phyloP scores from a whole-genome alignment of 2,797 vertebrate species.

The Phyllotis vaccarum region DNA sequence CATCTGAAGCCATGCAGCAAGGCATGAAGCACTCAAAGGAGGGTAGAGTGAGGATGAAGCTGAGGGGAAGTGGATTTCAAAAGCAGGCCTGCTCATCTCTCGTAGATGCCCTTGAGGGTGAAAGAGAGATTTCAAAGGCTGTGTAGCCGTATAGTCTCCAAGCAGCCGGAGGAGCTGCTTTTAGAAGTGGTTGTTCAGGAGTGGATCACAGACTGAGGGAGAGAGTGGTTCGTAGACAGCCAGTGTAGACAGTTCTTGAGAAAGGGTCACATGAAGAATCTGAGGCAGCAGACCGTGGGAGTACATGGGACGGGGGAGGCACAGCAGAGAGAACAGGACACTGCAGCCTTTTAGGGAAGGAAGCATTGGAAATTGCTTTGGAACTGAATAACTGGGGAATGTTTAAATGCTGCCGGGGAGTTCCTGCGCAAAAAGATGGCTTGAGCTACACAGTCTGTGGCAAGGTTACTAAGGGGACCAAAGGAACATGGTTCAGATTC shows the following conservation, averaged over 20 bases:
- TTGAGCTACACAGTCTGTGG: not conserved
- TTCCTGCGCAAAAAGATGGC: not conserved
- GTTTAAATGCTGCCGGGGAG: not conserved
- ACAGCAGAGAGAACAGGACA: no score
- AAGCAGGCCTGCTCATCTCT: not conserved
- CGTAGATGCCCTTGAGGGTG: not conserved
- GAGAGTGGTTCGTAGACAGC: not conserved
- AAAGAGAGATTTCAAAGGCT: not conserved
- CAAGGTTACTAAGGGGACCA: not conserved
- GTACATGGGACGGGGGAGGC: no score
- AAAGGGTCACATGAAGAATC: not conserved
- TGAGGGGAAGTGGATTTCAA: not conserved
- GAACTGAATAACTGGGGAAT: not conserved
- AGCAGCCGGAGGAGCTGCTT: not conserved
- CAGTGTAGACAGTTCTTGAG: not conserved
- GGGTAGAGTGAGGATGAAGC: no score
- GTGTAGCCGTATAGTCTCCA: not conserved
- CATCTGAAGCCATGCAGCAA: not conserved
- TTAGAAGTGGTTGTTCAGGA: not conserved
- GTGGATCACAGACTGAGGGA: not conserved
- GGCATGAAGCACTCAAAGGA: not conserved
- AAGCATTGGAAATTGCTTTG: not conserved
- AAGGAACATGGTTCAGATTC: not conserved
- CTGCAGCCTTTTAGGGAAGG: not conserved
- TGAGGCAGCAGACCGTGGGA: no score